A percentile compares a stretch with the other conserved stretches of the same genome.
Conservation (phyloP, 2,113 vertebrate genomes). For the Tichodroma muraria region DNA sequence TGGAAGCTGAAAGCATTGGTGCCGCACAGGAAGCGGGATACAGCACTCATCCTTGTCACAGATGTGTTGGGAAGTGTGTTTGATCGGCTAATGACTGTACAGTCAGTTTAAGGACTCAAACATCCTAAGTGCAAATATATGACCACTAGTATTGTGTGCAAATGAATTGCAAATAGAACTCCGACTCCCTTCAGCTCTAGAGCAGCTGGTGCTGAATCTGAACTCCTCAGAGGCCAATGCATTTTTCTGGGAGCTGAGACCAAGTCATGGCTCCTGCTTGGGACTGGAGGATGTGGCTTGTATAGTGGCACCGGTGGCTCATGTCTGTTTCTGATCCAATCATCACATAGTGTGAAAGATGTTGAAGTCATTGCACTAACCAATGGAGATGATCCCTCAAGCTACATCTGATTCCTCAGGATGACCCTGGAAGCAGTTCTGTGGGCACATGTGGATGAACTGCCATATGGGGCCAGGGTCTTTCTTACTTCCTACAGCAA, state of each 20-base stretch:
- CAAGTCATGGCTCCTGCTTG: background rate
- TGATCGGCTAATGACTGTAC: background rate
- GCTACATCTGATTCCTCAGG: background rate
- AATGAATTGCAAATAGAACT: background rate
- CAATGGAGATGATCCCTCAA: background rate
- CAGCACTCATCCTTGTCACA: background rate
- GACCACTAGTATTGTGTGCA: background rate
- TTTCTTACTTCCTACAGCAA: background rate
- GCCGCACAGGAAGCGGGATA: background rate
- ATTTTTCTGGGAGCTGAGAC: background rate
- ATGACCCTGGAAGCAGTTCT: background rate
- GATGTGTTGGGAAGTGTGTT: background rate
- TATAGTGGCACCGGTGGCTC: background rate
- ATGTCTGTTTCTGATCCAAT: background rate
- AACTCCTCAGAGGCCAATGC: fast-evolving
- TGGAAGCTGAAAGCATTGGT: background rate
- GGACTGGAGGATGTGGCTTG: background rate
- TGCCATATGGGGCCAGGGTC: background rate
- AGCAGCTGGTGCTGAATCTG: background rate
- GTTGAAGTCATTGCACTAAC: background rate
- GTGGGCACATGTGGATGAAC: background rate
- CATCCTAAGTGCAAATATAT: background rate
- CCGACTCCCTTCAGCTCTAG: background rate
- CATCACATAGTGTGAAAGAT: background rate
- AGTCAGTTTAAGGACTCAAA: background rate